Conservation (phyloP, 2,888 invertebrate species). For the Ischnus inquisitorius region DNA sequence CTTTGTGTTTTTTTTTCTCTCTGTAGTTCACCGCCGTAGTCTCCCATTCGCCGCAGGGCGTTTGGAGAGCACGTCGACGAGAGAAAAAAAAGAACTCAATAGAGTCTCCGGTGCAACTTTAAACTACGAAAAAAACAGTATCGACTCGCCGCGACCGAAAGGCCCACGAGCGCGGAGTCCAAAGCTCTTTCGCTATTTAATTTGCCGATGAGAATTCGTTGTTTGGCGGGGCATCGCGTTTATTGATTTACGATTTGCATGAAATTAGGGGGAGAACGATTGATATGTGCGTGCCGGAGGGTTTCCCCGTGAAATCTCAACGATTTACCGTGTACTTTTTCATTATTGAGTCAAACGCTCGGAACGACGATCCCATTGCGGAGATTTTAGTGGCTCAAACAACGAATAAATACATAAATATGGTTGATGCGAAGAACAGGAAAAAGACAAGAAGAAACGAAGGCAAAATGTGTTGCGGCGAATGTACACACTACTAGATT, state of each 20-base stretch:
- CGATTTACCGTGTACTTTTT: constrained; percentile 11
- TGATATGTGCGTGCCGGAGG: constrained; percentile 52
- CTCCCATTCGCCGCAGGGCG: constrained; percentile 24
- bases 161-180: constrained; percentile 36
- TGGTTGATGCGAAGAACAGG: not conserved
- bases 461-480: not conserved
- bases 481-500: constrained; percentile 24
- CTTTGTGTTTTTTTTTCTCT: constrained; percentile 13
- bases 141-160: constrained; percentile 26
- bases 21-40: constrained; percentile 4
- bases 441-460: too few relatives aligned
- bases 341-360: constrained; percentile 35
- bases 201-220: constrained; percentile 57
- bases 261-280: constrained; percentile 52
- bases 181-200: constrained; percentile 51
- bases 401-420: constrained; percentile 7
- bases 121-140: constrained; percentile 58
- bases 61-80: not conserved
- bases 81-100: constrained; percentile 33
- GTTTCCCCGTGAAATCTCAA: constrained; percentile 14
- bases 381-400: constrained; percentile 28
- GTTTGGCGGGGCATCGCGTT: constrained; percentile 52
- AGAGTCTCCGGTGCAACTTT: constrained; percentile 49
- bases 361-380: constrained; percentile 15
- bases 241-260: constrained; percentile 67